Evolutionary conservation across 2,888 invertebrate species (phyloP).

Genomic region (Pachymerium ferrugineum): DNA sequence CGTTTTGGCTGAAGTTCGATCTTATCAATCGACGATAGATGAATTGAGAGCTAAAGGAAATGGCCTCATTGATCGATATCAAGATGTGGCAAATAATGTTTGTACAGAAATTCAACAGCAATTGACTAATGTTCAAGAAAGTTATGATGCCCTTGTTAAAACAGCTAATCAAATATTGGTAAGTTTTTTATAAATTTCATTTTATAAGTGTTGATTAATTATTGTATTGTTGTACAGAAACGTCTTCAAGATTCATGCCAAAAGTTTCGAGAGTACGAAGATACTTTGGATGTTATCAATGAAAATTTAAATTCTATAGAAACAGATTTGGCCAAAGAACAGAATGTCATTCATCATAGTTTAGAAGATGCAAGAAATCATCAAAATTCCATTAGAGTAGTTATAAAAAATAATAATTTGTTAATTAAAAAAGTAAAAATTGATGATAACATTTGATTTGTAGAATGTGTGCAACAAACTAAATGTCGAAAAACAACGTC

Average conservation of each 20-base stretch:
- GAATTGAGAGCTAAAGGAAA: constrained; percentile 76
- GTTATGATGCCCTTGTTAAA: constrained; percentile 79
- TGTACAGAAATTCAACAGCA: constrained; percentile 72
- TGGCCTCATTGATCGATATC: constrained; percentile 73
- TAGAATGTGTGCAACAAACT: constrained; percentile 58
- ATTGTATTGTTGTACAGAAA: constrained; percentile 48
- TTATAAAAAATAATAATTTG: neutral
- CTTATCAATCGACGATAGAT: constrained; percentile 73
- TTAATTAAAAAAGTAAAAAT: too few species aligned
- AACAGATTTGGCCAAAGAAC: constrained; percentile 62
- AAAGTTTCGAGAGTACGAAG: constrained; percentile 90
- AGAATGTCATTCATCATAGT: constrained; percentile 68
- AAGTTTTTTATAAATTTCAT: neutral
- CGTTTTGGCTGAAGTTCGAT: constrained; percentile 60
- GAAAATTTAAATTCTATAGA: constrained; percentile 73
- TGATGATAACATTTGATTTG: neutral
- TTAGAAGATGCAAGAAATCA: constrained; percentile 55
- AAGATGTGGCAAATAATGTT: constrained; percentile 45
- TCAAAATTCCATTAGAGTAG: constrained; percentile 68
- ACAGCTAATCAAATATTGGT: constrained; percentile 84
- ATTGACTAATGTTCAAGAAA: constrained; percentile 83
- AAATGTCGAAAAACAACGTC: constrained; percentile 77
- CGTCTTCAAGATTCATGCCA: constrained; percentile 78
- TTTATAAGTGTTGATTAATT: neutral
- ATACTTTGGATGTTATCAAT: constrained; percentile 77